phyloP scores from a whole-genome alignment of 2,113 vertebrate species.

The Paedocypris sp. region DNA sequence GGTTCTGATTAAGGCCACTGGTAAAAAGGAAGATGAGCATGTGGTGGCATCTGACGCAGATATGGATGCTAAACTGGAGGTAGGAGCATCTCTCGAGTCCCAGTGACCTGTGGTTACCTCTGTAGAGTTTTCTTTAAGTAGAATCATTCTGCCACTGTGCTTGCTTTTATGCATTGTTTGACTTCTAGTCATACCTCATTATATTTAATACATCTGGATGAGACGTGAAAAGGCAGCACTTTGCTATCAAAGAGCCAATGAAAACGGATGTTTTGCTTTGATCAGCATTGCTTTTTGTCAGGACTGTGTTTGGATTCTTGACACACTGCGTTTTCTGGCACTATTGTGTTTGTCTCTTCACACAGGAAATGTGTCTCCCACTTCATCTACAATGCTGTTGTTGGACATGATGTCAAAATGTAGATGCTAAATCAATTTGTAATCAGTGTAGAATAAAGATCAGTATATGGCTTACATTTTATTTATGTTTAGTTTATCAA shows the following conservation, averaged over 20 bases:
- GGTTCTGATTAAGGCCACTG: conserved; percentile 73
- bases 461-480: not conserved
- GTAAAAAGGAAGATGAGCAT: conserved; percentile 75
- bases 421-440: not conserved
- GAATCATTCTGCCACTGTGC: not conserved
- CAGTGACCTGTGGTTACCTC: not conserved
- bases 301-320: not conserved
- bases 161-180: not conserved
- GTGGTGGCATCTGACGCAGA: conserved; percentile 72
- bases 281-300: not conserved
- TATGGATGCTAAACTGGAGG: conserved; percentile 70
- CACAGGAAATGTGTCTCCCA: no score
- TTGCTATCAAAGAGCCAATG: no score
- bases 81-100: conserved; percentile 20
- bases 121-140: not conserved
- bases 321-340: no score
- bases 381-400: no score
- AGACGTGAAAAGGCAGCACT: not conserved
- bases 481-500: no score
- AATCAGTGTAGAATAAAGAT: not conserved
- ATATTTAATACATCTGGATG: not conserved
- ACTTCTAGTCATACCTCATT: not conserved
- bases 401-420: not conserved
- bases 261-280: not conserved
- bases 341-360: not conserved